A percentile compares a stretch with the other conserved stretches of the same genome.
phyloP scores from a whole-genome alignment of 2,797 vertebrate genomes.

The Pseudochirops cupreus region DNA sequence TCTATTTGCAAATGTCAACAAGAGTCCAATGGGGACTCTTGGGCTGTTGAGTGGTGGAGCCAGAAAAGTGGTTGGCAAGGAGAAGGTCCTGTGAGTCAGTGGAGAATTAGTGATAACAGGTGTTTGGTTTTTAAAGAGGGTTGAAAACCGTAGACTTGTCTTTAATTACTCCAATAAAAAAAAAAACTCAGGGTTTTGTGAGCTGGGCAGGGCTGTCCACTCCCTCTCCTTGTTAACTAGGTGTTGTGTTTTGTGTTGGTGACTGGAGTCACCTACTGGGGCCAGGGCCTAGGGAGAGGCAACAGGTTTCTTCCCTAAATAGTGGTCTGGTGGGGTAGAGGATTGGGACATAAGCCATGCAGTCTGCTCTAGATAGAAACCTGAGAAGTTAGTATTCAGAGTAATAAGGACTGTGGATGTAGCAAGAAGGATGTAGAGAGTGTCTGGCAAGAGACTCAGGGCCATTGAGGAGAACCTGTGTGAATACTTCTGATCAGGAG shows the following conservation, averaged over 20 bases:
- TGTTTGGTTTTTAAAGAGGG: background rate
- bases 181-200: background rate
- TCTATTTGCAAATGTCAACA: background rate
- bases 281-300: background rate
- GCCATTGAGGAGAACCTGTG: background rate
- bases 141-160: background rate
- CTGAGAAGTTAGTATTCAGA: background rate
- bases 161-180: conserved; percentile 5
- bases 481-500: background rate
- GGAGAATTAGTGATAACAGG: background rate
- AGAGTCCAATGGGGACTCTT: background rate
- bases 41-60: background rate
- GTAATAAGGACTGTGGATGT: background rate
- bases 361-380: background rate
- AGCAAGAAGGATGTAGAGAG: background rate
- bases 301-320: background rate
- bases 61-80: background rate
- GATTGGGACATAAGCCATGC: background rate
- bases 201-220: background rate
- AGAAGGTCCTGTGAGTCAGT: background rate
- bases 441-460: background rate
- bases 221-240: background rate
- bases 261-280: background rate
- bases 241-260: background rate
- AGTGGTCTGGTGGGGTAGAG: background rate